These are phyloP conservation scores for Urocolius indicus DNA, from an alignment of 2,113 vertebrate genomes.

Conservation along the genomic window DNA sequence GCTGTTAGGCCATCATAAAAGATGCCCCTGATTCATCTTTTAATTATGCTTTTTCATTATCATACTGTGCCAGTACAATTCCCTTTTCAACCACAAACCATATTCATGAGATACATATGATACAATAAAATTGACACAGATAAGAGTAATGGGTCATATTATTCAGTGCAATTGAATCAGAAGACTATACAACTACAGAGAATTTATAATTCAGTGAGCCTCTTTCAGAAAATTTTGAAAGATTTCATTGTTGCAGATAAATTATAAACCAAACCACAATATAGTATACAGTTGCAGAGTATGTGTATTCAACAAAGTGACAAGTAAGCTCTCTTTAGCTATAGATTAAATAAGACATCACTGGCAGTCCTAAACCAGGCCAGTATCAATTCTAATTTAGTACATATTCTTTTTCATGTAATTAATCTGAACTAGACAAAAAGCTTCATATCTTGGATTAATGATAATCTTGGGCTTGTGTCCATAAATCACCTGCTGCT, in stretches of 20 bases:
- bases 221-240: background rate
- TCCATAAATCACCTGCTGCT: background rate
- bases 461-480: background rate
- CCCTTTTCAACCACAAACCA: conserved; percentile 23
- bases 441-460: background rate
- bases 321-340: background rate
- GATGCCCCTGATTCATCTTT: background rate
- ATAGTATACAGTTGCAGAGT: background rate
- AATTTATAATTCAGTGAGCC: background rate
- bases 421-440: background rate
- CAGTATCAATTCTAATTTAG: background rate
- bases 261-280: background rate
- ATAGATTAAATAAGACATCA: background rate
- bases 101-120: background rate
- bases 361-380: background rate
- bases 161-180: background rate
- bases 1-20: conserved; percentile 1
- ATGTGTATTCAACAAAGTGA: background rate
- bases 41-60: conserved; percentile 15
- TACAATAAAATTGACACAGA: conserved; percentile 9
- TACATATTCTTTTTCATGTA: background rate
- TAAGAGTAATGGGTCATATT: background rate
- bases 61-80: background rate
- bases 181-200: background rate
- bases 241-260: background rate